Percentiles rank a stretch among this genome's conserved stretches.
These are phyloP conservation scores for Zaprionus davidi DNA, from an alignment of 1,140 invertebrate genomes.

Conservation along the genomic window DNA sequence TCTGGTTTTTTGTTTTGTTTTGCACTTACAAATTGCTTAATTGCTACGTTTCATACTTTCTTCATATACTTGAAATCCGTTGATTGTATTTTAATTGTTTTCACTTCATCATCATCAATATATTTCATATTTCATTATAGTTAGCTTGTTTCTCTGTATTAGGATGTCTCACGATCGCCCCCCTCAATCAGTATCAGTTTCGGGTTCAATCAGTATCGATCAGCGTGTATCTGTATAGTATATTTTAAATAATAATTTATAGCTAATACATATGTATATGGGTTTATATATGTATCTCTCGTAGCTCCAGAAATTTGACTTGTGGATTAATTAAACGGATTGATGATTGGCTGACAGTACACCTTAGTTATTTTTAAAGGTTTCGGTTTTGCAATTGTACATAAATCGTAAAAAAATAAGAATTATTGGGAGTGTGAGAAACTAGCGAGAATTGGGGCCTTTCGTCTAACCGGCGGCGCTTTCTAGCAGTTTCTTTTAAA, in stretches of 20 bases:
- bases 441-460: slow-evolving; percentile 13
- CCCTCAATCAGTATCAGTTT: not conserved
- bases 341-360: slow-evolving; percentile 27
- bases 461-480: slow-evolving; percentile 5
- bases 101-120: not conserved
- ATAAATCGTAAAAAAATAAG: slow-evolving; percentile 28
- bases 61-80: slow-evolving; percentile 69
- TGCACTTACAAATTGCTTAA: slow-evolving; percentile 76
- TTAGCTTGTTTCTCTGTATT: slow-evolving; percentile 27
- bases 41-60: slow-evolving; percentile 57
- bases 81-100: slow-evolving; percentile 58
- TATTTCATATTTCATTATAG: slow-evolving; percentile 21
- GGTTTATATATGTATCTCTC: slow-evolving; percentile 51
- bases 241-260: slow-evolving; percentile 74
- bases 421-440: slow-evolving; percentile 22
- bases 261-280: slow-evolving; percentile 63
- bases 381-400: slow-evolving; percentile 33
- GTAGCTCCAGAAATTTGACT: slow-evolving; percentile 22
- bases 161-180: slow-evolving; percentile 37
- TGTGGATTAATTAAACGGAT: slow-evolving; percentile 6
- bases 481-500: slow-evolving; percentile 35
- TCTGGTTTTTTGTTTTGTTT: slow-evolving; percentile 33
- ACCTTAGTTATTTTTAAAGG: not conserved
- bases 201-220: slow-evolving; percentile 6
- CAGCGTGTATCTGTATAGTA: slow-evolving; percentile 30